Evolutionary conservation across 2,797 vertebrate species (phyloP), one percentile per base, ranked within the genome.

Genomic region (Urocyon cinereoargenteus): DNA sequence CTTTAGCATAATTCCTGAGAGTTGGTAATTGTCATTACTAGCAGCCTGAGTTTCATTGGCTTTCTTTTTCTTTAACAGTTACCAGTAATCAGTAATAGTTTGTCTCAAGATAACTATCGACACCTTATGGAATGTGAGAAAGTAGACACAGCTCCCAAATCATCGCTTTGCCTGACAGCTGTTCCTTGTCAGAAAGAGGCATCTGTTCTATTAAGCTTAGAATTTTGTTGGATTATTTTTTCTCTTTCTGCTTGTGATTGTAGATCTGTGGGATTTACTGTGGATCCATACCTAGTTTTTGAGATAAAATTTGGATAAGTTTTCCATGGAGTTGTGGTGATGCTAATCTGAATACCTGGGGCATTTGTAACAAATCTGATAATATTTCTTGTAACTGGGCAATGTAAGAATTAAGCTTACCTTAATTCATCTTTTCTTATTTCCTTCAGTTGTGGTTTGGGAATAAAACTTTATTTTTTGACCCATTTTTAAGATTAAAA

Each of bases 201-300:
- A 96, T 96, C 90, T 95, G 78, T 92, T 97, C 79, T 97, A 28
- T 90, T 91, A 86, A 90, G 62, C 66, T 94, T 93, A 59, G 73
- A 95, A 88, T 91, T 93, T 83, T 92, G 81, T 91, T 78, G 40
- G 40, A 86, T 91, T 93, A 68, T 95, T 78, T 84, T 92, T 64
- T 11, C 49, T 66, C 22, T 94, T 81, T 86, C 75, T 86, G 40
- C 91, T 95, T 87, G 61, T 89, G 81, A 83, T 96, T 94, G 18
- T 82, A 88, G n/a, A 92, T 90, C 62, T 94, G 62, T 92, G 59
- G 66, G 77, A 81, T 93, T 92, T 95, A 53, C 75, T 83, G 31
- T 96, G 70, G 77, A 49, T 83, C 86, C 62, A 55, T 45, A 86
- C 28, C 45, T 96, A 96, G 66, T 70, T 68, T 75, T 72, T 64